Conservation (phyloP, 2,888 invertebrate species). For the Caenorhabditis macrosperma region DNA sequence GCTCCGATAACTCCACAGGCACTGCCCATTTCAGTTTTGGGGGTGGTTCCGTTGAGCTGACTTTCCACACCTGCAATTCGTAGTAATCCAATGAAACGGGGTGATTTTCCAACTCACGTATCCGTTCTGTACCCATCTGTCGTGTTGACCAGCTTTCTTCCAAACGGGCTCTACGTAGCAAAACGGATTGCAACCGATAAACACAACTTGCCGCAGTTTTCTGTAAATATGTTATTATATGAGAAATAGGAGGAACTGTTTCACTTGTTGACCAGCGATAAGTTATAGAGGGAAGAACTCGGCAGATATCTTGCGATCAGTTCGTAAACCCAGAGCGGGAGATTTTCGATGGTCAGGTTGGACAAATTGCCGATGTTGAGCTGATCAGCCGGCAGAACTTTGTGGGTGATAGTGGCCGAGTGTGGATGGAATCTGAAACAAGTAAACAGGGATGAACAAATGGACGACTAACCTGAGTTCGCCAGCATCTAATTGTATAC, state of each 20-base stretch:
- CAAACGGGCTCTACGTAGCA: constrained; percentile 54
- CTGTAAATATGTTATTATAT: constrained; percentile 11
- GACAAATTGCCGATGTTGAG: neutral
- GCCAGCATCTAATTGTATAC: constrained; percentile 20
- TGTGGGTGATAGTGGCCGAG: constrained; percentile 11
- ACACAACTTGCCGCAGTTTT: constrained; percentile 35
- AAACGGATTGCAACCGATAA: constrained; percentile 18
- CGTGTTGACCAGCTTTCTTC: constrained; percentile 29
- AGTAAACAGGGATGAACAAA: neutral
- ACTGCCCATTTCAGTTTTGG: constrained; percentile 25
- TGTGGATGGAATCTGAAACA: constrained; percentile 28
- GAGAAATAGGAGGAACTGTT: neutral
- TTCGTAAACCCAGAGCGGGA: constrained; percentile 55
- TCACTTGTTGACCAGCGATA: constrained; percentile 48
- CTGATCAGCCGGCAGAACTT: neutral
- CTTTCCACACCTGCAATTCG: constrained; percentile 36
- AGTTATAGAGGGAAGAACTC: constrained; percentile 50
- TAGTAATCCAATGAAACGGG: neutral
- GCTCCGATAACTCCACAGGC: constrained; percentile 26
- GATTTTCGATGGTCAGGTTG: constrained; percentile 11
- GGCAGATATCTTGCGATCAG: constrained; percentile 44
- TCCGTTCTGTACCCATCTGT: constrained; percentile 17
- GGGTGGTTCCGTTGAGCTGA: constrained; percentile 32
- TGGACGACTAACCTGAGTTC: constrained; percentile 21
- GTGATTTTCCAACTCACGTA: constrained; percentile 26